Base-by-base conservation (phyloP, 2,888 invertebrate species). In the Thyatira batis region DNA sequence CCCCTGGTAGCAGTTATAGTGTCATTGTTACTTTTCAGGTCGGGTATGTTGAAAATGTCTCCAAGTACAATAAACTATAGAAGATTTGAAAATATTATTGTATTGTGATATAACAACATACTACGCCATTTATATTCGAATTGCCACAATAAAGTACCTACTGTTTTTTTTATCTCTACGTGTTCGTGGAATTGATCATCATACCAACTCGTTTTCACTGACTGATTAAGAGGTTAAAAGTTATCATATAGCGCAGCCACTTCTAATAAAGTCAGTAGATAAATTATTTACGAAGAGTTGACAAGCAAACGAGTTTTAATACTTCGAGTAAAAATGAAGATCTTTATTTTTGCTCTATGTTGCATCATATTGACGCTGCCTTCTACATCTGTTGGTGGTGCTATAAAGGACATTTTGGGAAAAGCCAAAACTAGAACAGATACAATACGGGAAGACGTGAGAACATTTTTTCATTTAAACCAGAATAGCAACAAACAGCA, bases 251-350 rank as follows among this genome's bases (percentile, higher is more conserved):
- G 45, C 51, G 45, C 44, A 46, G 60, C 54, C 53, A 52, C 53
- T 58, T 56, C 53, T 53, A 17, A 45, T 53, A 55, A 59, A 60
- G 57, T 76, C 69, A 76, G 76, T 78, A 55, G 57, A 65, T 58
- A 71, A 65, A 58, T 66, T 64, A 63, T 67, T 61, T 55, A 44
- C 59, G 52, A 57, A 60, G 61, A 55, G 1, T 20, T 13, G 48
- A 49, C 51, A 53, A 56, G 57, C 57, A 63, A 65, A 57, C 52
- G 51, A 51, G 52, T 48, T 11, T 23, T 30, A 3, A 30, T 33
- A 54, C 25, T 53, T 43, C 51, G 11, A 13, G 30, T 54, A 45
- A 73, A 63, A 60, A 87, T 85, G 83, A 84, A 79, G 58, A 46
- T 71, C 20, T 65, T 50, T 23, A 53, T 65, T 55, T 60, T 69